Evolutionary conservation across 2,113 vertebrate species (phyloP).

Genomic region (Connochaetes taurinus): DNA sequence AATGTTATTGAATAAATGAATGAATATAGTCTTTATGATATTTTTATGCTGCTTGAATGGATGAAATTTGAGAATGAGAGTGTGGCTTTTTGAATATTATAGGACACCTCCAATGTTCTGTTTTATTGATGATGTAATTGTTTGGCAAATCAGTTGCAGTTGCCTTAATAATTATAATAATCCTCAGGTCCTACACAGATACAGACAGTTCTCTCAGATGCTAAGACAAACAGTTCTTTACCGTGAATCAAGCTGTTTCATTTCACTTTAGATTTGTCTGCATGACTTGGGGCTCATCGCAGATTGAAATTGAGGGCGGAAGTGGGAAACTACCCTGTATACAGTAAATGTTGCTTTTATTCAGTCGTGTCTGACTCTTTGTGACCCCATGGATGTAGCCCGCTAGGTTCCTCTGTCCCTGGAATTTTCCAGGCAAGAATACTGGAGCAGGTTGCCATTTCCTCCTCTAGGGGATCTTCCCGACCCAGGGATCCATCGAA

Average conservation of each 20-base stretch:
- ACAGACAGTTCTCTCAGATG: neutral
- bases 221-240: neutral
- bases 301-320: neutral
- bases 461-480: neutral
- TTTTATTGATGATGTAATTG: neutral
- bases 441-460: neutral
- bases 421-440: neutral
- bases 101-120: neutral
- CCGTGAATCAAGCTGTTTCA: neutral
- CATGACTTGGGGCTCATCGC: neutral
- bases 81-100: neutral
- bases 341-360: neutral
- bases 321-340: neutral
- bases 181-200: neutral
- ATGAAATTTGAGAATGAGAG: neutral
- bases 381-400: neutral
- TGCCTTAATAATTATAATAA: neutral
- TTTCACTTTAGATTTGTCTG: neutral
- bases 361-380: neutral
- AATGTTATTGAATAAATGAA: neutral
- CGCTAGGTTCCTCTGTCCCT: neutral
- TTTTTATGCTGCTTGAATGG: neutral
- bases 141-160: neutral
- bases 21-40: neutral
- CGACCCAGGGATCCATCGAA: rapidly evolving